Conservation (phyloP, 2,888 invertebrate species). For the Tridacna gigas region DNA sequence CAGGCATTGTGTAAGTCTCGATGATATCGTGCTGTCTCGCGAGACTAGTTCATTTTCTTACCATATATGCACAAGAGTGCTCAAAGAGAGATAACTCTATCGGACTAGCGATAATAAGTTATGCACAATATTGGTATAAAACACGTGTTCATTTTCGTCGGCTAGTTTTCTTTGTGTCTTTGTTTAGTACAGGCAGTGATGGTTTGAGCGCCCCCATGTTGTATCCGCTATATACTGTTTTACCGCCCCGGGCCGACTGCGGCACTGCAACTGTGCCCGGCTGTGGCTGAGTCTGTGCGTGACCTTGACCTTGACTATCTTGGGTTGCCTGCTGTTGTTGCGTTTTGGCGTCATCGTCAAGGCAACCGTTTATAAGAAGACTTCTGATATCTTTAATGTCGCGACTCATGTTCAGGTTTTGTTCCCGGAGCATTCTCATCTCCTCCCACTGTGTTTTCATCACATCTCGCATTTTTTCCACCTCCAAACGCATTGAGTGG, state of each 20-base stretch:
- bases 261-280: slow-evolving; percentile 30
- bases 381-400: slow-evolving; percentile 75
- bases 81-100: too few species aligned
- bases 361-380: slow-evolving; percentile 63
- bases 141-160: slow-evolving; percentile 38
- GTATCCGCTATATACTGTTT: slow-evolving; percentile 43
- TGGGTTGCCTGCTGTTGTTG: slow-evolving; percentile 36
- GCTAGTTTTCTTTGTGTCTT: slow-evolving; percentile 50
- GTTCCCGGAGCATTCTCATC: slow-evolving; percentile 73
- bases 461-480: slow-evolving; percentile 75
- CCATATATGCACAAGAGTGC: too few species aligned
- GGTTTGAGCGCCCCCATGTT: slow-evolving; percentile 61
- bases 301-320: slow-evolving; percentile 31
- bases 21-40: too few species aligned
- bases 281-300: slow-evolving; percentile 8
- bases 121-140: too few species aligned
- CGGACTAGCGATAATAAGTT: too few species aligned
- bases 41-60: too few species aligned
- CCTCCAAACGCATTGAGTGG: slow-evolving; percentile 69
- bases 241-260: slow-evolving; percentile 52
- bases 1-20: too few species aligned
- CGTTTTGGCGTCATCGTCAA: slow-evolving; percentile 55
- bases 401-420: slow-evolving; percentile 71
- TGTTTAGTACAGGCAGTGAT: slow-evolving; percentile 65
- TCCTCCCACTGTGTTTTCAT: slow-evolving; percentile 76